A percentile compares a stretch with the other conserved stretches of the same genome.
phyloP scores from a whole-genome alignment of 2,888 invertebrate genomes.

The Microctonus aethiopoides region DNA sequence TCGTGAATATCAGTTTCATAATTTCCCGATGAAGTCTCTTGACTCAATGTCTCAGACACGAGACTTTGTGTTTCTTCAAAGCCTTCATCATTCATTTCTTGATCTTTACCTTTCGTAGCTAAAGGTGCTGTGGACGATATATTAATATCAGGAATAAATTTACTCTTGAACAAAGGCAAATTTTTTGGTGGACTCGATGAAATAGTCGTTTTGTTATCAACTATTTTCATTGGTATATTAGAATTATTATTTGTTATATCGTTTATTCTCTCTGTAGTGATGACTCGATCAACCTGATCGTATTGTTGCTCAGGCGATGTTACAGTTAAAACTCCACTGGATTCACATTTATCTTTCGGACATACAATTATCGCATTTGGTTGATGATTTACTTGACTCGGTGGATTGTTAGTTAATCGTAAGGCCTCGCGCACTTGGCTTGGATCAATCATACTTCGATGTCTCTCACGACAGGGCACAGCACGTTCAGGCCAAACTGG shows the following conservation, averaged over 20 bases:
- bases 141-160: slow-evolving; percentile 67
- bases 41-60: slow-evolving; percentile 87
- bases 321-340: slow-evolving; percentile 29
- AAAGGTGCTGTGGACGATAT: slow-evolving; percentile 64
- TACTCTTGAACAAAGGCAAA: slow-evolving; percentile 46
- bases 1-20: slow-evolving; percentile 74
- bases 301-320: slow-evolving; percentile 28
- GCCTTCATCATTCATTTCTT: slow-evolving; percentile 87
- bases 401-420: slow-evolving; percentile 55
- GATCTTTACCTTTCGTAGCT: slow-evolving; percentile 68
- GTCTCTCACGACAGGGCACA: slow-evolving; percentile 63
- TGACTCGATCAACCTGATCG: slow-evolving; percentile 28
- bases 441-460: slow-evolving; percentile 67
- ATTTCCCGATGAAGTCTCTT: slow-evolving; percentile 83
- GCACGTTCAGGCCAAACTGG: slow-evolving; percentile 60
- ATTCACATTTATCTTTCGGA: slow-evolving; percentile 35
- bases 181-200: slow-evolving; percentile 8
- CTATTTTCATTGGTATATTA: background rate
- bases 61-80: slow-evolving; percentile 91
- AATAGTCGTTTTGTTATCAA: slow-evolving; percentile 26
- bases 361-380: slow-evolving; percentile 37
- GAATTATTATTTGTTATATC: slow-evolving; percentile 3
- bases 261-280: slow-evolving; percentile 15
- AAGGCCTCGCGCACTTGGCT: slow-evolving; percentile 63
- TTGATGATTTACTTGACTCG: slow-evolving; percentile 52